Conservation (phyloP, 2,113 vertebrate species). For the Leuciscus idus region DNA sequence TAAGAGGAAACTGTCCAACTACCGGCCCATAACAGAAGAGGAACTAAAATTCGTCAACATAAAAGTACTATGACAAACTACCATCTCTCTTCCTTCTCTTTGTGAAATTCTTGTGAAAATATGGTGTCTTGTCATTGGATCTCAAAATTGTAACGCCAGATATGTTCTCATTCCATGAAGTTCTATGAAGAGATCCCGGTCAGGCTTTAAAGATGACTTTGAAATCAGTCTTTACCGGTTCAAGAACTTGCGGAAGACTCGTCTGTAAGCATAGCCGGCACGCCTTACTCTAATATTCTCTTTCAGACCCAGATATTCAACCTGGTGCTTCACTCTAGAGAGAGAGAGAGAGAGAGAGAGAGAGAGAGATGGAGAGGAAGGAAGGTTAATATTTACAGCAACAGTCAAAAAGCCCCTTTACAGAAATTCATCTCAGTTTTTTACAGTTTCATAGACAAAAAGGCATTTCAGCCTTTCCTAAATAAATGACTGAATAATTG, state of each 20-base stretch:
- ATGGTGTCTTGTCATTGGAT: neutral
- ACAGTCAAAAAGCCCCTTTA: neutral
- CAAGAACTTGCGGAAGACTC: conserved; percentile 93
- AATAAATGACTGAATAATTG: neutral
- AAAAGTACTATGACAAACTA: neutral
- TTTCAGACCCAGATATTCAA: conserved; percentile 95
- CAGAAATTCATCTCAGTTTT: neutral
- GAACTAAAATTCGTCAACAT: neutral
- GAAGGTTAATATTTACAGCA: neutral
- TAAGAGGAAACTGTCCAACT: neutral
- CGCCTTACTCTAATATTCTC: conserved; percentile 96
- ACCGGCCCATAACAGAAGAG: neutral
- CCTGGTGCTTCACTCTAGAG: conserved; percentile 93
- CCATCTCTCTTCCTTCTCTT: neutral
- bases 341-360: conserved; percentile 14
- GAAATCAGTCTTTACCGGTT: conserved; percentile 80
- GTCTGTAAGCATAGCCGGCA: conserved; percentile 95
- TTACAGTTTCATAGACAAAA: conserved; percentile 1
- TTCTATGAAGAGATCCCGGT: neutral
- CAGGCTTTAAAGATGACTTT: neutral
- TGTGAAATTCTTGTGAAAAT: conserved; percentile 5
- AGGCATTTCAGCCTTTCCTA: neutral
- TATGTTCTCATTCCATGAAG: neutral
- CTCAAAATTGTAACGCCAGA: neutral
- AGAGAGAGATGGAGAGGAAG: neutral